Evolutionary conservation across 2,113 vertebrate genomes (phyloP).

Genomic region (Dromaius novaehollandiae): DNA sequence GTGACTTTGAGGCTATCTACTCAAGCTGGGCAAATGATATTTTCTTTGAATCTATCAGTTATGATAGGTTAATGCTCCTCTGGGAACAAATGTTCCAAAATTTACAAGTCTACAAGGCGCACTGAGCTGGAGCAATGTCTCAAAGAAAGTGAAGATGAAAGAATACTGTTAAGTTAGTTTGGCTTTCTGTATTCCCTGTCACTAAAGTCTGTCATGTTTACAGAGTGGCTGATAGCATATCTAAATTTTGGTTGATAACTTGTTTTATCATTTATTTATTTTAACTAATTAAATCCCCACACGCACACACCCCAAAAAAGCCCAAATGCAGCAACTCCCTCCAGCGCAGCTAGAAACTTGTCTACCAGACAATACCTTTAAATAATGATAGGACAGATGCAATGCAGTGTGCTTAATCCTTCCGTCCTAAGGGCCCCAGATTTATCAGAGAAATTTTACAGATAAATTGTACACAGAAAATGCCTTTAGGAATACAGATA

Average conservation of each 20-base stretch:
- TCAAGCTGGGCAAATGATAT: conserved; percentile 38
- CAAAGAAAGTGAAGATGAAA: conserved; percentile 27
- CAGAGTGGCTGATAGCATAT: background rate
- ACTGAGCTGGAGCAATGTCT: background rate
- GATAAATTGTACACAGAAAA: conserved; percentile 30
- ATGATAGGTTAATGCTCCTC: conserved; percentile 18
- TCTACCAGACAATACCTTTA: conserved; percentile 8
- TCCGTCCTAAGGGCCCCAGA: conserved; percentile 20
- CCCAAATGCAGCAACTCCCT: background rate
- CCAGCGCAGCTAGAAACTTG: background rate
- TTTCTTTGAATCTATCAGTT: conserved; percentile 27
- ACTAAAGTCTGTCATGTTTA: background rate
- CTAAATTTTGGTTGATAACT: background rate
- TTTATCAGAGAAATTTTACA: conserved; percentile 51
- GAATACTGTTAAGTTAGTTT: background rate
- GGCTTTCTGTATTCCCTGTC: background rate
- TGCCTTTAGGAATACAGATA: conserved; percentile 49
- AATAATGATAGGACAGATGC: conserved; percentile 15
- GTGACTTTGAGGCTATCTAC: conserved; percentile 33
- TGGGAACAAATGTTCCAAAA: conserved; percentile 52
- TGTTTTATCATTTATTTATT: background rate
- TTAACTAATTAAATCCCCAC: background rate
- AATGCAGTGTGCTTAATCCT: conserved; percentile 33
- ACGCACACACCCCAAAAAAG: background rate
- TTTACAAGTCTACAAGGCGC: background rate